These are phyloP conservation scores for Macheiramphus alcinus DNA, from an alignment of 2,113 vertebrate genomes.

Conservation along the genomic window DNA sequence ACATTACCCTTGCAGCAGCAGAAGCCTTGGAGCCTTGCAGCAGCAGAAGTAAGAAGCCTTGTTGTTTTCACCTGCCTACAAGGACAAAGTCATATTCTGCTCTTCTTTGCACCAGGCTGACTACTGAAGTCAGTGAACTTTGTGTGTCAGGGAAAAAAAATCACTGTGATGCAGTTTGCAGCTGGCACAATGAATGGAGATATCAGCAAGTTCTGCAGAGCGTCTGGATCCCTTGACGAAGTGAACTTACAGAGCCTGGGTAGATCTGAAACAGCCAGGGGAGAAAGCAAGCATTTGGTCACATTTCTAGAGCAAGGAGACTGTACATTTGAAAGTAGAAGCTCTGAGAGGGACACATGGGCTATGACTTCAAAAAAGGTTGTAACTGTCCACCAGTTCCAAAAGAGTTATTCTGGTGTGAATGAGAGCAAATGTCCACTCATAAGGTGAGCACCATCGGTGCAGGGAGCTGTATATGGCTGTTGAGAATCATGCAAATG, in stretches of 20 bases:
- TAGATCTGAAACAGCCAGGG: not conserved
- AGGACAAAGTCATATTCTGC: not conserved
- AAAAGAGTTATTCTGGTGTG: not conserved
- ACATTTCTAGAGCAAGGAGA: not conserved
- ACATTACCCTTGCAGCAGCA: not conserved
- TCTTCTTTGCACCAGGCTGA: not conserved
- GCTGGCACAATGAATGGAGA: not conserved
- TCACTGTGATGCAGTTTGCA: not conserved
- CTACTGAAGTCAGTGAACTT: not conserved
- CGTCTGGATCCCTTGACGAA: not conserved
- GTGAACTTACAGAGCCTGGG: not conserved
- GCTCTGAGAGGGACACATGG: not conserved
- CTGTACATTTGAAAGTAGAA: not conserved
- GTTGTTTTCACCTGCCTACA: not conserved
- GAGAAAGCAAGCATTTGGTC: not conserved
- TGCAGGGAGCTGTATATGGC: not conserved
- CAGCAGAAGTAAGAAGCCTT: not conserved
- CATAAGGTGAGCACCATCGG: rapidly evolving
- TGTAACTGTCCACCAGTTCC: not conserved
- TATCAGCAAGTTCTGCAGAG: not conserved
- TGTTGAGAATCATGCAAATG: not conserved
- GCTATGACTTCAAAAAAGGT: not conserved
- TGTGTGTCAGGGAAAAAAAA: not conserved
- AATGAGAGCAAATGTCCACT: not conserved
- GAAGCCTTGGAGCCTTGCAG: not conserved